Base-by-base conservation (phyloP, 2,888 invertebrate genomes). In the Epistrophella euchroma region DNA sequence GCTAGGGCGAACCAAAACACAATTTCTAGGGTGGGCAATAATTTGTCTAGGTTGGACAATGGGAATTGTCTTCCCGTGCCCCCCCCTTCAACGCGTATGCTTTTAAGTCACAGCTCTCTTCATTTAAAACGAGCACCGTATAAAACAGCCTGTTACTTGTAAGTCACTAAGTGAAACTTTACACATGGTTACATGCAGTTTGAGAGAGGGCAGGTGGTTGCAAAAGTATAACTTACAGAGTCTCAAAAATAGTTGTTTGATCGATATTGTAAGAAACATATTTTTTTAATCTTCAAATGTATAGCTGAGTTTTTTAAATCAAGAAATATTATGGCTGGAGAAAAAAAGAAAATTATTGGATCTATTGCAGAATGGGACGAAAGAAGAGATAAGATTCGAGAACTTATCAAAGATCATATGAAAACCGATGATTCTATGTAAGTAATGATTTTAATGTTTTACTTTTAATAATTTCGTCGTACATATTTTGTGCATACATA, bases 161-260 rank as follows among this genome's bases (percentile, higher is more conserved):
- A n/a, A n/a, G n/a, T n/a, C n/a, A n/a, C n/a, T n/a, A n/a, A n/a
- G n/a, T n/a, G n/a, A n/a, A n/a, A n/a, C n/a, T n/a, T n/a, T n/a
- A n/a, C n/a, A n/a, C n/a, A 28, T 28, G 28, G 28, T 28, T 4
- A 28, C 28, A 28, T 2, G 28, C 28, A 6, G 5, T 4, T 4
- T 28, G 28, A 28, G 28, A 28, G 6, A 28, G 28, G 28, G 4
- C 2, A 3, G 6, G 28, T 28, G 28, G n/a, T n/a, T n/a, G 4
- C 28, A 28, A 28, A 28, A 6, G 28, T 28, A 28, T 28, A 28
- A 28, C 28, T 28, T 28, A 28, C 28, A 28, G 28, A 28, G 28
- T 28, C 6, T 28, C 28, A 28, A 28, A 5, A 28, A 0, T 6
- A 28, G n/a, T 28, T 85, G 80, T 86, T 86, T 86, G 80, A 86